Conservation (phyloP, 2,113 vertebrate species). For the Martes martes region DNA sequence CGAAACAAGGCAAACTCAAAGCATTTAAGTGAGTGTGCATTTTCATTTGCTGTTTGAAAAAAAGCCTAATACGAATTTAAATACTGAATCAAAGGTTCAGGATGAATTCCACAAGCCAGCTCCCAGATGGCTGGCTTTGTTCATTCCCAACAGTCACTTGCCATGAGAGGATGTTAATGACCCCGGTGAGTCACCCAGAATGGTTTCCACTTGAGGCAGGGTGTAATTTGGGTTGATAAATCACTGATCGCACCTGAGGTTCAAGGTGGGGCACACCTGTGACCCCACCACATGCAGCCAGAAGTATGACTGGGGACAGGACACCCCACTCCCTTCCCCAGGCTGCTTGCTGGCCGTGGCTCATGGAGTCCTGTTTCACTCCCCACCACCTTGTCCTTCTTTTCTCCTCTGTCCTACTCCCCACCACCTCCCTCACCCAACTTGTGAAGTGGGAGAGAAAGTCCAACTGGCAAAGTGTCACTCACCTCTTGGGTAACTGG, state of each 20-base stretch:
- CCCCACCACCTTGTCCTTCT: slow-evolving; percentile 37
- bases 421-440: slow-evolving; percentile 46
- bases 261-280: background rate
- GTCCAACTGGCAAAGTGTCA: slow-evolving; percentile 64
- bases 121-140: background rate
- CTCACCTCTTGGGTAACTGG: slow-evolving; percentile 79
- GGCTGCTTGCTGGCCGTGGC: slow-evolving; percentile 51
- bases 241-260: background rate
- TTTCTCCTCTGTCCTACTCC: slow-evolving; percentile 54
- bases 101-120: background rate
- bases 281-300: background rate
- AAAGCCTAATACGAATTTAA: background rate
- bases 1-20: background rate
- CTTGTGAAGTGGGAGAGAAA: background rate
- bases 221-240: background rate
- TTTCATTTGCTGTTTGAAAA: background rate
- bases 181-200: background rate
- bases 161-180: background rate
- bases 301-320: background rate
- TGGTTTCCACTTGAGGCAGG: background rate
- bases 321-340: slow-evolving; percentile 19
- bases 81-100: background rate
- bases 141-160: background rate
- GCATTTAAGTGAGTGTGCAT: background rate
- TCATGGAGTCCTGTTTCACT: background rate